Percentiles rank a stretch among this genome's conserved stretches.
phyloP scores from a whole-genome alignment of 1,140 invertebrate species.

The Drosophila lacteicornis region DNA sequence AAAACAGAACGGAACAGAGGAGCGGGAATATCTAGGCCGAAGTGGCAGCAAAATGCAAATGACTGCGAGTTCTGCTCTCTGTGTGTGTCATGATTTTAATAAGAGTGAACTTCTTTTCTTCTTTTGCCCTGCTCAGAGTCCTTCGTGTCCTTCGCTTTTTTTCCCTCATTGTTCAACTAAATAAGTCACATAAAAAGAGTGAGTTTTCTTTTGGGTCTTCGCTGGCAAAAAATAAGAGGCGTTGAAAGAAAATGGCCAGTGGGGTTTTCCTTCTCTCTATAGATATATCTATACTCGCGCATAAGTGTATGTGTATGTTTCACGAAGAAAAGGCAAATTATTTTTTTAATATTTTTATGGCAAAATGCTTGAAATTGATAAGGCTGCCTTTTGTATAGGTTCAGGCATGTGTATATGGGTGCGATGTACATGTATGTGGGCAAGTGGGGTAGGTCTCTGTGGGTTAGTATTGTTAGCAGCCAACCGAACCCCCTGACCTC shows the following conservation, averaged over 20 bases:
- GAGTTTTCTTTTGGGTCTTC: slow-evolving; percentile 17
- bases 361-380: slow-evolving; percentile 80
- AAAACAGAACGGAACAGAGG: slow-evolving; percentile 23
- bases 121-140: slow-evolving; percentile 3
- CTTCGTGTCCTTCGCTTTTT: slow-evolving; percentile 3
- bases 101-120: slow-evolving; percentile 50
- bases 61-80: slow-evolving; percentile 24
- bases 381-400: slow-evolving; percentile 55
- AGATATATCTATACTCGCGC: slow-evolving; percentile 6
- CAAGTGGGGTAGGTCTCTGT: slow-evolving; percentile 8
- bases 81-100: slow-evolving; percentile 70
- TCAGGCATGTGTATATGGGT: slow-evolving; percentile 13
- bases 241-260: slow-evolving; percentile 29
- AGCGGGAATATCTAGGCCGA: slow-evolving; percentile 20
- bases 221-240: background rate
- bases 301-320: slow-evolving; percentile 15
- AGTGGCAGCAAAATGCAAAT: slow-evolving; percentile 60
- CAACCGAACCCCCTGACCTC: slow-evolving; percentile 9
- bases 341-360: slow-evolving; percentile 71
- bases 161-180: slow-evolving; percentile 58
- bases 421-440: slow-evolving; percentile 1
- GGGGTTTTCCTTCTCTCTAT: slow-evolving; percentile 4
- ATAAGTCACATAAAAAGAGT: slow-evolving; percentile 74
- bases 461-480: slow-evolving; percentile 65
- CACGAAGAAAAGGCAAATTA: slow-evolving; percentile 47